These are phyloP conservation scores for Schlechtendalia chinensis DNA, from an alignment of 1,140 invertebrate species.

Conservation along the genomic window DNA sequence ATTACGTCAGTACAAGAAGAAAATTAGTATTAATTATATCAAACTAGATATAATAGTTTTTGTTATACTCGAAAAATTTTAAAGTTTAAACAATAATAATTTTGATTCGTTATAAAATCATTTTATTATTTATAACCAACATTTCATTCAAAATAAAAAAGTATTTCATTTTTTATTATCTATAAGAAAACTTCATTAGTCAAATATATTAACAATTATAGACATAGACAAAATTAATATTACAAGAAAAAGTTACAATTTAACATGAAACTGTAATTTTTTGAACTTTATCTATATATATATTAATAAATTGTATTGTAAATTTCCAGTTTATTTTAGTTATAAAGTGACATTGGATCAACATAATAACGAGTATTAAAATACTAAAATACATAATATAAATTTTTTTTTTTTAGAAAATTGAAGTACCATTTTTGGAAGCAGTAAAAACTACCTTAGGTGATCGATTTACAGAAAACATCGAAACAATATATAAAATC, in stretches of 20 bases:
- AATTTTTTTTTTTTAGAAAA: constrained; percentile 71
- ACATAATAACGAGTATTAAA: background rate
- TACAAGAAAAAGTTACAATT: background rate
- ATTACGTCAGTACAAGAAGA: background rate
- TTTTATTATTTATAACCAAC: no score
- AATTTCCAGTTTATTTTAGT: no score
- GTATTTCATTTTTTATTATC: no score
- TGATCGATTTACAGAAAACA: constrained; percentile 86
- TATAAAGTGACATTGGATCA: no score
- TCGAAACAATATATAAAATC: constrained; percentile 85
- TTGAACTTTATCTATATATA: no score
- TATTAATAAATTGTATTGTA: no score
- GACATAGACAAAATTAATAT: background rate
- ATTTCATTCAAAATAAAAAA: background rate
- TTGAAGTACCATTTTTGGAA: constrained; percentile 82
- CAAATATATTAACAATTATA: background rate
- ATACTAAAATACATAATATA: background rate
- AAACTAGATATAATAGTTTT: background rate
- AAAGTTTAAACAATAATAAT: no score
- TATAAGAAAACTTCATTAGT: background rate
- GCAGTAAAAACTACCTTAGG: constrained; percentile 81
- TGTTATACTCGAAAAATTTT: background rate
- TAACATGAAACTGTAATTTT: no score
- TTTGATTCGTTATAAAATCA: no score
- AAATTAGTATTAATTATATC: constrained; percentile 15